Base-by-base conservation (phyloP, 1,140 invertebrate genomes). In the Sitodiplosis mosellana region DNA sequence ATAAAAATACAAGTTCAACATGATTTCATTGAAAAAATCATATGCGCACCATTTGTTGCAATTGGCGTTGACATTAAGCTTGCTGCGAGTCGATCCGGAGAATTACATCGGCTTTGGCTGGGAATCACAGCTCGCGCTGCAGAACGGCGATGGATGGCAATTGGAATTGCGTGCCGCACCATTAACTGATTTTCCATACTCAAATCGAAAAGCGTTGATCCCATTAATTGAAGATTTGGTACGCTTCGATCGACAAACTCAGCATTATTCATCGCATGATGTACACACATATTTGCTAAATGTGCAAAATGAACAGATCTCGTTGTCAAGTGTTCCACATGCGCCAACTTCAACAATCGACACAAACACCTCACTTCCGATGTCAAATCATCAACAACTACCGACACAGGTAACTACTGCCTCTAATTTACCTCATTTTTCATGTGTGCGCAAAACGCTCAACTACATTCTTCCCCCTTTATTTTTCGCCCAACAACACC, bases 31-130 rank as follows among this genome's bases (percentile, higher is more conserved):
- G 46, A 83, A 83, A 59, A 82, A 82, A 62, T 63, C 78, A 14
- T 78, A 78, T 48, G 67, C 74, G 14, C 81, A 85, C 59, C 81
- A 84, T 63, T 67, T 86, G 50, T 62, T 87, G 17, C 80, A 84
- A 56, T 63, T 87, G 21, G 80, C 81, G 17, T 61, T 87, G 52
- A 63, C 85, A 41, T 65, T 86, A 20, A 84, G 81, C 55, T 65
- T 86, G 38, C 59, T 87, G 20, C 69, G 81, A 49, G 77, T 81
- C 1, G 78, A 85, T 62, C 71, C 79, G 7, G 75, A 80, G 37
- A 70, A 69, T 38, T 72, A 75, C 55, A 61, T 78, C 22, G 73
- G 57, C 37, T 54, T 56, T 18, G 55, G 55, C 47, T 64, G 59
- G 59, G 59, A 64, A 21, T 54, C 58, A 7, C 61, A 62, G 43